phyloP scores from a whole-genome alignment of 2,113 vertebrate genomes.

The Bothrops jararaca region DNA sequence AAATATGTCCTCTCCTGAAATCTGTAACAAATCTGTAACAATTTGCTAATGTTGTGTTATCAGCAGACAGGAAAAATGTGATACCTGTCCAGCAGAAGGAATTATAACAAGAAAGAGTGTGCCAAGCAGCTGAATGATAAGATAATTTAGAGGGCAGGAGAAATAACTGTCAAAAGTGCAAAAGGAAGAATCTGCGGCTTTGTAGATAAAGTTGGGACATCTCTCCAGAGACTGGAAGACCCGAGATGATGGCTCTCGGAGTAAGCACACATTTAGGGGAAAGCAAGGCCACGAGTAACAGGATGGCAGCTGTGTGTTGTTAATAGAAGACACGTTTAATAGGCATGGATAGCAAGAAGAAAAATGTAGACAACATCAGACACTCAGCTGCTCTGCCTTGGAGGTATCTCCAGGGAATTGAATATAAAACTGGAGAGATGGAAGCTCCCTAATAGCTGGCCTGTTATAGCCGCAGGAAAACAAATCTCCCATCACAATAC shows the following conservation, averaged over 20 bases:
- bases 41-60: slow-evolving; percentile 19
- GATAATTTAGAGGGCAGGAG: slow-evolving; percentile 5
- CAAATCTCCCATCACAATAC: neutral
- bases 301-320: neutral
- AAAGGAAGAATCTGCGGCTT: neutral
- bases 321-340: neutral
- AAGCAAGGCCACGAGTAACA: neutral
- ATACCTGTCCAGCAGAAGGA: neutral
- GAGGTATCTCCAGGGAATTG: neutral
- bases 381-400: neutral
- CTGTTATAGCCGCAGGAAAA: neutral
- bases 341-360: neutral
- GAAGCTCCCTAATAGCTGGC: too few species aligned
- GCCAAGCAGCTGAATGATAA: neutral
- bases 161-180: neutral
- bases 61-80: neutral
- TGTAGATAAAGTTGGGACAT: slow-evolving; percentile 13
- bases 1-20: neutral
- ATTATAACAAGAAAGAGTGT: neutral
- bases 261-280: neutral
- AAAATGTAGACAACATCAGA: neutral
- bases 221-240: neutral
- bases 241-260: neutral
- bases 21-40: neutral
- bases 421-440: neutral